Conservation (phyloP, 2,113 vertebrate species). For the Calyptomena viridis region DNA sequence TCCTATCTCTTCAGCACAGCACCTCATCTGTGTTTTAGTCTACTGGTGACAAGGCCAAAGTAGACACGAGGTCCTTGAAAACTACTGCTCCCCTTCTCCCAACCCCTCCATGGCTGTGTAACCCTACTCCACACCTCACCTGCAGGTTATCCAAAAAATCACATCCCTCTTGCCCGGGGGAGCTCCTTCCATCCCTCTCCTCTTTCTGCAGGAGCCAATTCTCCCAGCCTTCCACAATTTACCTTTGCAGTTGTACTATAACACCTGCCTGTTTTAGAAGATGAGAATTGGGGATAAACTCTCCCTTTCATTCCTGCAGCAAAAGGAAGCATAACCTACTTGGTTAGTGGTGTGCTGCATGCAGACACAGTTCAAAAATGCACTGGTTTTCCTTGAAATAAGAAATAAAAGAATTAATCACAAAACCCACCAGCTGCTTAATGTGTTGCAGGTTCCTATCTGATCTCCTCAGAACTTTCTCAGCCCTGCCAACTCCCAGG, state of each 20-base stretch:
- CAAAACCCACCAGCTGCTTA: neutral
- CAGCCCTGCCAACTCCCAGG: neutral
- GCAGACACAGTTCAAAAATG: neutral
- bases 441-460: neutral
- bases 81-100: neutral
- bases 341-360: neutral
- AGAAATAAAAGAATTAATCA: neutral
- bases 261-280: neutral
- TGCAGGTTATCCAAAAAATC: neutral
- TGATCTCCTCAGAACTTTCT: neutral
- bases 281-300: rapidly evolving
- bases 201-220: neutral
- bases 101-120: neutral
- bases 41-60: neutral
- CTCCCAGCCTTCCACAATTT: neutral
- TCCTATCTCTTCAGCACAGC: neutral
- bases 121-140: neutral
- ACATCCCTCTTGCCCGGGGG: neutral
- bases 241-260: neutral
- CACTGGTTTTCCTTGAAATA: neutral
- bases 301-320: neutral
- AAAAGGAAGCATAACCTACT: neutral
- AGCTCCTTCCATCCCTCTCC: neutral
- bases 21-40: neutral
- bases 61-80: neutral